These are phyloP conservation scores for Poecile montanus DNA, from an alignment of 2,797 vertebrate species.

Conservation along the genomic window DNA sequence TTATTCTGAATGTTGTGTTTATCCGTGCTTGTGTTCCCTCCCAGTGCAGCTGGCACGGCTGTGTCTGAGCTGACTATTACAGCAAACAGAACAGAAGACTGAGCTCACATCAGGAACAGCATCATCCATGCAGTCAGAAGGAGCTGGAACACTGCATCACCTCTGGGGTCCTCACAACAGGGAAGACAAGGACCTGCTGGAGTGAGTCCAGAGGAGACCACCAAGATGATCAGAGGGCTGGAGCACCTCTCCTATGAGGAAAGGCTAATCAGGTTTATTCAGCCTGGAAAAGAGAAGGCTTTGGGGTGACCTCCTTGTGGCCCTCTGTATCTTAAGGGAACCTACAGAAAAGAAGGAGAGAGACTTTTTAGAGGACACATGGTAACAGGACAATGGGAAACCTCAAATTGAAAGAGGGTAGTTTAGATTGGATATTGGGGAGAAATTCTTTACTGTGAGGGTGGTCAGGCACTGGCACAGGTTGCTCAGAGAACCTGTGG, in stretches of 20 bases:
- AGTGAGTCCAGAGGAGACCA: not conserved
- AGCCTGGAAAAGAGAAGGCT: not conserved
- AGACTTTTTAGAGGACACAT: not conserved
- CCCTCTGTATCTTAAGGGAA: not conserved
- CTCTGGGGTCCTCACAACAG: not conserved
- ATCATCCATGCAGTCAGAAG: not conserved
- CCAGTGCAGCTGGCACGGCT: not conserved
- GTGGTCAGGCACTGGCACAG: not conserved
- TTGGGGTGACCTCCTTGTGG: not conserved
- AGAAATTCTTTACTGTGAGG: not conserved
- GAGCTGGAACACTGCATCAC: not conserved
- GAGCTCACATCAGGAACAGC: not conserved
- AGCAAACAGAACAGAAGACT: not conserved
- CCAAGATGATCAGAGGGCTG: not conserved
- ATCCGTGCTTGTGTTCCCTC: not conserved
- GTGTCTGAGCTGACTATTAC: not conserved
- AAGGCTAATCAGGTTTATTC: not conserved
- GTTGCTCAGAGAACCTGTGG: not conserved
- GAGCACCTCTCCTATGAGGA: not conserved
- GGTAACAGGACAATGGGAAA: not conserved
- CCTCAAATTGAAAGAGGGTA: not conserved
- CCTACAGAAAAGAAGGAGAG: not conserved
- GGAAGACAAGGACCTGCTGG: not conserved
- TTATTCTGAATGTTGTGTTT: constrained; percentile 2
- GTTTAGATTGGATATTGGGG: not conserved